Evolutionary conservation across 2,113 vertebrate species (phyloP).

Genomic region (Odontesthes bonariensis): DNA sequence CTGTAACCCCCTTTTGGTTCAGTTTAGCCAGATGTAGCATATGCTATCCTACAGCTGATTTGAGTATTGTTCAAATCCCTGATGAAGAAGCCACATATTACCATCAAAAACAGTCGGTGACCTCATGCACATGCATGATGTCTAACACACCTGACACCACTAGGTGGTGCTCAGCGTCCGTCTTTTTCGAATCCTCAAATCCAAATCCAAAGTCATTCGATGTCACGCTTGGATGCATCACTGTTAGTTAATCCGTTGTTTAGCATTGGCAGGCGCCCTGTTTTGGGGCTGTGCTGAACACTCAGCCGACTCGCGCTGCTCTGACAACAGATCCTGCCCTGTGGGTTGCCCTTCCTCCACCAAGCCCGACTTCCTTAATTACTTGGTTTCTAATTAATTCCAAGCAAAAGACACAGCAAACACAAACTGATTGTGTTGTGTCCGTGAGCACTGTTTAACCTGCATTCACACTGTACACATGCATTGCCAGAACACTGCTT

Average conservation of each 20-base stretch:
- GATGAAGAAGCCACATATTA: not conserved
- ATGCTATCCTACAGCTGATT: constrained; percentile 33
- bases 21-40: constrained; percentile 41
- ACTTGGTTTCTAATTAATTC: constrained; percentile 66
- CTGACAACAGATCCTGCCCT: constrained; percentile 47
- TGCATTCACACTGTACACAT: constrained; percentile 34
- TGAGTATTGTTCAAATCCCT: not conserved
- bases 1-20: constrained; percentile 49
- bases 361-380: constrained; percentile 57
- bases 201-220: constrained; percentile 34
- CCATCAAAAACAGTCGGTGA: not conserved
- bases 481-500: constrained; percentile 33
- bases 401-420: constrained; percentile 45
- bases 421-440: constrained; percentile 43
- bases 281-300: constrained; percentile 28
- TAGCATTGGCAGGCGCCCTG: constrained; percentile 41
- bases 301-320: constrained; percentile 40
- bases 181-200: not conserved
- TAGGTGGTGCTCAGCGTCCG: constrained; percentile 52
- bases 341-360: constrained; percentile 39
- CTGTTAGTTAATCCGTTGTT: constrained; percentile 61
- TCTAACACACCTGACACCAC: constrained; percentile 24
- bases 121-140: not conserved
- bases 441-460: constrained; percentile 46
- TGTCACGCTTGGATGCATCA: constrained; percentile 49